Evolutionary conservation across 2,797 vertebrate species (phyloP), one percentile per base, ranked within the genome.

Genomic region (Remorina albescens): DNA sequence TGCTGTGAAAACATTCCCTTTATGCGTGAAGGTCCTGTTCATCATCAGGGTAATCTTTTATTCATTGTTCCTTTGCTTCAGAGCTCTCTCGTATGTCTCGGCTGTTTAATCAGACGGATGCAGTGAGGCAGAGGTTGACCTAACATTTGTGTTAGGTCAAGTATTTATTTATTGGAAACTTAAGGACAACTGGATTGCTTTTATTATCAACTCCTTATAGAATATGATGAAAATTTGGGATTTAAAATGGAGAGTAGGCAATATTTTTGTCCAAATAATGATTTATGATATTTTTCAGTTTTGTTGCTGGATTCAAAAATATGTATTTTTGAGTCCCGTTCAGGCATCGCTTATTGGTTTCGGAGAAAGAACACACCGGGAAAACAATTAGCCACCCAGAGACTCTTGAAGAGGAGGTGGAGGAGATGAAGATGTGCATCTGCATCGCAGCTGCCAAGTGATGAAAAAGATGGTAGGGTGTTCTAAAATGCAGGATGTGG

Each of bases 41-140:
- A 69, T 88, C 85, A 84, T 60, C 32, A 36, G 62, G 57, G 41
- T 78, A 44, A 89, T 87, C 67, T 86, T 90, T 89, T 86, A 86
- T 90, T 86, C 74, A 88, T 81, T 13, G 69, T 74, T 64, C 78
- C 65, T 74, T 42, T 85, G 74, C 80, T 81, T 81, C 71, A 71
- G 79, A 83, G 74, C 51, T 44, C 59, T 71, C 49, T 44, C 44
- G 19, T 60, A 59, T 67, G 47, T 76, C 37, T 41, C 25, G 37
- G 26, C 66, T 78, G 49, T 80, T 83, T 66, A 80, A 70, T 74
- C 34, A 58, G 59, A 81, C 18, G 47, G 57, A 70, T 54, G 50
- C 25, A 65, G 50, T 32, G 34, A 76, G 64, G 36, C 63, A 56
- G 68, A 53, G 37, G 47, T 57, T 62, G 42, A 53, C 62, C 62